Evolutionary conservation across 37 sponge, comb jelly and placozoan genomes (phyloP).

Genomic region (Haliclona indistincta): DNA sequence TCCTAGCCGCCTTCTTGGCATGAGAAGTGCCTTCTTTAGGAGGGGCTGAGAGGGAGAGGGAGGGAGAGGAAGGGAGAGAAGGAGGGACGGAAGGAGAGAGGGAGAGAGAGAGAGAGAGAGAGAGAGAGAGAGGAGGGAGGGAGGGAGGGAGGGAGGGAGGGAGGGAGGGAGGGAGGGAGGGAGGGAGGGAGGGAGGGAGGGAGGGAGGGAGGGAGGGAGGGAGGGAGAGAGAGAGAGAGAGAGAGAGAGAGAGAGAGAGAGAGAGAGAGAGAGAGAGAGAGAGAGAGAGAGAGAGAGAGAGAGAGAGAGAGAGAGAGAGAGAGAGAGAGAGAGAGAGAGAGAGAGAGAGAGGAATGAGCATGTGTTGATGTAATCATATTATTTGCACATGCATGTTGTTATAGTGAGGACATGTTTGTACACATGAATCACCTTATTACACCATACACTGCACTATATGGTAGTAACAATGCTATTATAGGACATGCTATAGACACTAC

Average conservation of each 20-base stretch:
- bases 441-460: too few species aligned
- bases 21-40: slow-evolving; percentile 29
- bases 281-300: not conserved
- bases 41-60: not conserved
- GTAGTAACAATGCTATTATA: too few species aligned
- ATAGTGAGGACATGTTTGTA: too few species aligned
- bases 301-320: not conserved
- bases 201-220: not conserved
- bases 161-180: not conserved
- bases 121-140: not conserved
- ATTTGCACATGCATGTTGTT: too few species aligned
- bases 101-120: not conserved
- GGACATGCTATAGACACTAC: too few species aligned
- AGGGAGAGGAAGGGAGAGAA: not conserved
- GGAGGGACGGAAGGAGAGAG: too few species aligned
- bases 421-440: too few species aligned
- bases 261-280: not conserved
- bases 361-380: too few species aligned
- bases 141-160: not conserved
- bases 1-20: slow-evolving; percentile 35
- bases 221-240: not conserved
- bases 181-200: not conserved
- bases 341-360: not conserved
- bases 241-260: not conserved
- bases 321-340: slow-evolving; percentile 1